Base-by-base conservation (phyloP, 2,797 vertebrate species). In the Anableps anableps region DNA sequence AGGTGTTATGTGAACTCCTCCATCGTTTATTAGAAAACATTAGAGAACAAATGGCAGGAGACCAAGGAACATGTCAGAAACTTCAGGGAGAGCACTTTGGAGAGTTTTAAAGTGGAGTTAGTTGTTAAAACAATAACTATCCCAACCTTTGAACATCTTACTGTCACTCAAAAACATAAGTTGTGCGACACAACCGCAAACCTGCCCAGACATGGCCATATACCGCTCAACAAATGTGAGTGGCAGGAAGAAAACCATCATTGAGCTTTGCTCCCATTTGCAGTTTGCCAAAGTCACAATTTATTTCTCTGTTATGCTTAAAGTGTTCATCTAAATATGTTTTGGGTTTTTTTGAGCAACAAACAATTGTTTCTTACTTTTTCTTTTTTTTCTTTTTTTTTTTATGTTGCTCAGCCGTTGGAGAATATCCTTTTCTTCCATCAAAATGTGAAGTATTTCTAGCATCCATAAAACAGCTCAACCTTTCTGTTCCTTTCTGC, bases 401-500 rank as follows among this genome's bases (percentile, higher is more conserved):
- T 48, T 10, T 8, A 5, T 11, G 45, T 50, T 50, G 13, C 50
- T 51, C 50, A 23, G 23, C 19, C 50, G 3, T 38, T 66, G 17
- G 10, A 11, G 7, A 23, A 66, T 38, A 36, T 21, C 34, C 19
- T 66, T 66, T 38, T 2, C 31, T 34, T 64, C 62, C 62, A 64
- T 64, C 31, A 19, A 36, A 64, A 64, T 21, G 31, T 36, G 60
- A 66, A 11, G 34, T 38, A 38, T 66, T 66, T 66, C 62, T 66
- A 14, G 29, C 62, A 21, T 19, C 62, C 62, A 66, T 66, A 36
- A 23, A 66, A 21, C 62, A 66, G 62, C 34, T 26, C 36, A 68
- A 43, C 64, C 36, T 68, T 43, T 41, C 64, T 41, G 62, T 38
- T 70, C 9, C 58, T 81, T 72, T 10, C 74, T n/a, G 73, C 77